phyloP scores from a whole-genome alignment of 1,140 invertebrate genomes.

The Stenopsyche tienmushanensis region DNA sequence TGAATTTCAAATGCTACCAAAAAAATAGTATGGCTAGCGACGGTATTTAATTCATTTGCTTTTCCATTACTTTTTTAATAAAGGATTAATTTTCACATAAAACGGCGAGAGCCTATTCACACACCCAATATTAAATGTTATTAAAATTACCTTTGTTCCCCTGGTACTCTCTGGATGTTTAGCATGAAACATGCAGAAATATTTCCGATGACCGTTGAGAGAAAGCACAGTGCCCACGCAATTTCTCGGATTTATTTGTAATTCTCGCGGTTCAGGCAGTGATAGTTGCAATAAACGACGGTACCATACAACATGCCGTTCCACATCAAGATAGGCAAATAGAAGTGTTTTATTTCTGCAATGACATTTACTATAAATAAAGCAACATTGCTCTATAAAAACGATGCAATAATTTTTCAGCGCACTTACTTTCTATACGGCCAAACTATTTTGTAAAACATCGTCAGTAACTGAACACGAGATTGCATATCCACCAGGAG shows the following conservation, averaged over 20 bases:
- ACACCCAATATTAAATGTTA: not conserved
- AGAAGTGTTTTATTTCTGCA: conserved; percentile 83
- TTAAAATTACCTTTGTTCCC: conserved; percentile 59
- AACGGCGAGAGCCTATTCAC: not conserved
- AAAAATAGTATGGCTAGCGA: too few relatives aligned
- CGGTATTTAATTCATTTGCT: too few relatives aligned
- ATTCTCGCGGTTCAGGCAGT: conserved; percentile 74
- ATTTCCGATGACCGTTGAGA: conserved; percentile 93
- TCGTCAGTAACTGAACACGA: conserved; percentile 80
- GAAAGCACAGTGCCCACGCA: conserved; percentile 96
- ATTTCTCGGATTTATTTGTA: conserved; percentile 94
- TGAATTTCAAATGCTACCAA: too few relatives aligned
- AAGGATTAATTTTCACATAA: not conserved
- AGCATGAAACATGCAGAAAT: conserved; percentile 98
- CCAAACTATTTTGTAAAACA: conserved; percentile 92
- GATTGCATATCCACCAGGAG: conserved; percentile 87
- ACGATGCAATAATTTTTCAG: not conserved
- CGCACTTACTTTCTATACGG: conserved; percentile 84
- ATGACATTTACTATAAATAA: conserved; percentile 31
- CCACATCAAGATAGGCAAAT: conserved; percentile 90
- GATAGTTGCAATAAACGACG: conserved; percentile 82
- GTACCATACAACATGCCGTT: conserved; percentile 92
- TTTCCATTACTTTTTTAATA: too few relatives aligned
- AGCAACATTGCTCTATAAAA: too few relatives aligned
- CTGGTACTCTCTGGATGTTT: conserved; percentile 69